Base-by-base conservation (phyloP, 2,888 invertebrate genomes). In the Tiliacea citrago region DNA sequence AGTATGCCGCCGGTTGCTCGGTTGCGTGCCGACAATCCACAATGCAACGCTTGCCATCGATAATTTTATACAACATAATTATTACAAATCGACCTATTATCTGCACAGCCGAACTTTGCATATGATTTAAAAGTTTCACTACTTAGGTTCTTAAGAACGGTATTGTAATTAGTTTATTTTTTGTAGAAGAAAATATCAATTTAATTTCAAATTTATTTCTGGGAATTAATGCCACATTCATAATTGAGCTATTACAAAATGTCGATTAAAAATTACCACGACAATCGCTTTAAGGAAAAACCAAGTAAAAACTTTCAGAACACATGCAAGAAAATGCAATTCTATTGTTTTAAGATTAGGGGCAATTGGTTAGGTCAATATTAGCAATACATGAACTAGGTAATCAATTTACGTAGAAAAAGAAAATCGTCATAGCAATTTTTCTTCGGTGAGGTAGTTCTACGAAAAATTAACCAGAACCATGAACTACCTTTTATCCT, bases 11-110 rank as follows among this genome's bases (percentile, higher is more conserved):
- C 84, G 75, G 65, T 65, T 51, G 51, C 1, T 68, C 47, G 77
- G 70, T 79, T 63, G 84, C 82, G 81, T 84, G 82, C 73, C 81
- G 84, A 84, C 84, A 84, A 82, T 57, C 55, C 51, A 53, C 82
- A 67, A 61, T 66, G 63, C 61, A 70, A 60, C 58, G 55, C 57
- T 72, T 47, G 55, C 81, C 69, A 70, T 71, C 24, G 47, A 61
- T 67, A 73, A 75, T 83, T 62, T 62, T 53, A 73, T 63, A 60
- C 80, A 80, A 80, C 57, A 70, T 70, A 65, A 81, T 82, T 79
- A 83, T 79, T 49, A 72, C 66, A 75, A 83, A 82, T 67, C 68
- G n/a, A 35, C 49, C 47, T 42, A 68, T 82, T 82, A 82, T 73
- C 60, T 72, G 53, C 65, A 35, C 67, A 83, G 45, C 21, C 39